Conservation (phyloP, 2,888 invertebrate species). For the Thymelicus sylvestris region DNA sequence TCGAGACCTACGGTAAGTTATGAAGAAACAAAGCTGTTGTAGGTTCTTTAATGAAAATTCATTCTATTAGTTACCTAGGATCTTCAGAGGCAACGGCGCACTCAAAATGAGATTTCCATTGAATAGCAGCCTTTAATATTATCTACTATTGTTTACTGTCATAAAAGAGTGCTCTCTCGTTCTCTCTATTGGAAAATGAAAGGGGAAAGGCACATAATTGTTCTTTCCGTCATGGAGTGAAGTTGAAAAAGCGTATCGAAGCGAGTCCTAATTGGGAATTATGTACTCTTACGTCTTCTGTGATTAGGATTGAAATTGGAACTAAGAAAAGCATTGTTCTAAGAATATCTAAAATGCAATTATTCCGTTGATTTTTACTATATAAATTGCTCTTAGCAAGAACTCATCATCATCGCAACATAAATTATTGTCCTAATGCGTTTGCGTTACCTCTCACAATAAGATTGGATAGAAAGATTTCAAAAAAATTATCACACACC, state of each 20-base stretch:
- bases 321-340: conserved; percentile 26
- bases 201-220: conserved; percentile 34
- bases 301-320: conserved; percentile 29
- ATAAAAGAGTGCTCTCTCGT: conserved; percentile 36
- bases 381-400: too few species aligned
- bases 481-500: too few species aligned
- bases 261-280: conserved; percentile 26
- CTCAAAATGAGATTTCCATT: conserved; percentile 37
- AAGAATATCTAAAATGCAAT: background rate
- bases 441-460: too few species aligned
- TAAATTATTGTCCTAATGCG: too few species aligned
- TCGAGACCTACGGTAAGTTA: background rate
- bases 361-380: background rate
- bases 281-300: too few species aligned
- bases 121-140: conserved; percentile 36
- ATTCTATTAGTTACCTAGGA: conserved; percentile 30
- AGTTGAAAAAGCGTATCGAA: conserved; percentile 33
- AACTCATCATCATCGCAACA: too few species aligned
- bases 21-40: conserved; percentile 14
- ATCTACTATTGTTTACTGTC: conserved; percentile 38
- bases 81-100: conserved; percentile 24
- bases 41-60: conserved; percentile 24
- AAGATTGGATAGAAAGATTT: too few species aligned
- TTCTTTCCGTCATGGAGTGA: conserved; percentile 31
- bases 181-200: conserved; percentile 36